These are phyloP conservation scores for Dendrolimus pini DNA, from an alignment of 2,888 invertebrate genomes.

Conservation along the genomic window DNA sequence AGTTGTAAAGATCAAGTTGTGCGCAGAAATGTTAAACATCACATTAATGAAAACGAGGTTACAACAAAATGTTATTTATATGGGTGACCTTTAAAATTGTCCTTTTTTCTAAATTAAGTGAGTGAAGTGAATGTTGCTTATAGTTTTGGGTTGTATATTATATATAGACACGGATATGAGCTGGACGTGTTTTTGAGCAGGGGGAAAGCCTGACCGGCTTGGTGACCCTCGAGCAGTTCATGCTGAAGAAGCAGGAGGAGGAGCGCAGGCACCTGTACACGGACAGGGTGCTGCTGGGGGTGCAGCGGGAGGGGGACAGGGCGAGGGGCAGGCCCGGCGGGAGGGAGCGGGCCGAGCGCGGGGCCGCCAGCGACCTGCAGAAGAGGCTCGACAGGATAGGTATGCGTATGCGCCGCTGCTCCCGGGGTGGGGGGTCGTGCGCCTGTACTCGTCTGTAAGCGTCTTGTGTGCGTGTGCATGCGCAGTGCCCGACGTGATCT, in stretches of 20 bases:
- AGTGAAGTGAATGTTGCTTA: too few species aligned
- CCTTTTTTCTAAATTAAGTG: too few species aligned
- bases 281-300: conserved; percentile 72
- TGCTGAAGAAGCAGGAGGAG: conserved; percentile 85
- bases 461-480: not conserved
- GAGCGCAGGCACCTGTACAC: conserved; percentile 72
- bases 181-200: conserved; percentile 11
- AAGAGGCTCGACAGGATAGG: conserved; percentile 38
- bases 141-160: too few species aligned
- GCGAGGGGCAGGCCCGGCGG: conserved; percentile 40
- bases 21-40: too few species aligned
- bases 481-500: conserved; percentile 73
- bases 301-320: conserved; percentile 17
- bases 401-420: conserved; percentile 4
- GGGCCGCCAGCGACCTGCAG: conserved; percentile 34
- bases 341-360: conserved; percentile 27
- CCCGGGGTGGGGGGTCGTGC: too few species aligned
- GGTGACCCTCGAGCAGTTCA: conserved; percentile 86
- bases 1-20: too few species aligned
- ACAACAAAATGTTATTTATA: too few species aligned
- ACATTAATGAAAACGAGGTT: too few species aligned
- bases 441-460: too few species aligned
- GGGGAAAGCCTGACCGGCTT: conserved; percentile 79
- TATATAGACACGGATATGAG: not conserved
- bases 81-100: too few species aligned